phyloP scores from a whole-genome alignment of 1,140 invertebrate genomes.

The Apocrypta bakeri region DNA sequence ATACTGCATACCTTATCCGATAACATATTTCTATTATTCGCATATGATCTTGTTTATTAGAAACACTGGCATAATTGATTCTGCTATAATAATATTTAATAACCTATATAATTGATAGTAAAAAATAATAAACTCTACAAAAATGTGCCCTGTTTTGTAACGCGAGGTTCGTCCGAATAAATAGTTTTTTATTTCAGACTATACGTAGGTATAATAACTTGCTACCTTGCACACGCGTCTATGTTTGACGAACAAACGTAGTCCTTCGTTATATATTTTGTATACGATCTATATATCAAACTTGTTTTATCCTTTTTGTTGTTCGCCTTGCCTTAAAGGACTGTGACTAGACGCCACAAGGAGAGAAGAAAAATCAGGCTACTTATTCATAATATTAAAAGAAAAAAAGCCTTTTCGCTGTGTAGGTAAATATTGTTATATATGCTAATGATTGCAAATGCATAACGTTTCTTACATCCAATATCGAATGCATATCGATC shows the following conservation, averaged over 20 bases:
- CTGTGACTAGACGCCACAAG: neutral
- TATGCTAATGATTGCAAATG: too few species aligned
- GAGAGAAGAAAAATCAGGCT: neutral
- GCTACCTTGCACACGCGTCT: constrained; percentile 27
- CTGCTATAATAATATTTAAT: neutral
- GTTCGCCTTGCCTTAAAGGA: neutral
- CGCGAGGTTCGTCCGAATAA: constrained; percentile 11
- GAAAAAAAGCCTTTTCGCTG: neutral
- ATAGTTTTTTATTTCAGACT: constrained; percentile 41
- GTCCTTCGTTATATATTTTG: constrained; percentile 44
- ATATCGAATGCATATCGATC: too few species aligned
- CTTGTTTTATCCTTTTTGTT: constrained; percentile 22
- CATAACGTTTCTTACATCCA: too few species aligned
- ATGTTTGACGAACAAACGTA: constrained; percentile 44
- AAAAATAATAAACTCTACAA: constrained; percentile 1
- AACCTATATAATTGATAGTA: constrained; percentile 5
- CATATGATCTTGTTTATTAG: neutral
- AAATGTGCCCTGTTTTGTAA: constrained; percentile 3
- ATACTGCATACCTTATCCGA: neutral
- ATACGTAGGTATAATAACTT: constrained; percentile 14
- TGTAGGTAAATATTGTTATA: neutral
- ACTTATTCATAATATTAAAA: neutral
- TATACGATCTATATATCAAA: constrained; percentile 28
- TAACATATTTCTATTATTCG: neutral
- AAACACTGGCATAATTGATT: neutral